Percentiles rank a stretch among this genome's conserved stretches.
Evolutionary conservation across 2,888 invertebrate species (phyloP).

Genomic region (Mechanitis messenoides): DNA sequence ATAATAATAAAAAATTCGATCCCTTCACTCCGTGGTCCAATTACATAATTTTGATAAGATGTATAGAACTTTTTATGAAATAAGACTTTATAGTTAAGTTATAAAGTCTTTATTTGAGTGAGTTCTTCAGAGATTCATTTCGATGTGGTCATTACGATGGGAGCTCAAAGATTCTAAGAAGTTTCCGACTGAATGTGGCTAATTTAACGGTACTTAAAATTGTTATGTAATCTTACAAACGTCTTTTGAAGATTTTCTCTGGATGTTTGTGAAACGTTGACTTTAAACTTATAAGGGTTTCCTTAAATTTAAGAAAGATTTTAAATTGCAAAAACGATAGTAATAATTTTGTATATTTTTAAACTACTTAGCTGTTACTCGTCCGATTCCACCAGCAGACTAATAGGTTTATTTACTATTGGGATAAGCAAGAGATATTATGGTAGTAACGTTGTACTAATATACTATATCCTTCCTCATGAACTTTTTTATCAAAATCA

Average conservation of each 20-base stretch:
- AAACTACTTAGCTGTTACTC: too few relatives aligned
- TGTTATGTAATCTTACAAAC: slow-evolving; percentile 50
- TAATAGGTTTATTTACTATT: too few relatives aligned
- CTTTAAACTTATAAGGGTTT: slow-evolving; percentile 8
- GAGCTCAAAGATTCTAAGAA: slow-evolving; percentile 55
- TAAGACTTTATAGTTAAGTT: not conserved
- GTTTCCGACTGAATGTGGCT: slow-evolving; percentile 60
- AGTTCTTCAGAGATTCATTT: slow-evolving; percentile 17
- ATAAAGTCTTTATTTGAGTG: slow-evolving; percentile 2
- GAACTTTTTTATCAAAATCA: too few relatives aligned
- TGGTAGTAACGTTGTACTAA: too few relatives aligned
- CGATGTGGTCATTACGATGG: slow-evolving; percentile 27
- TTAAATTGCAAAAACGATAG: not conserved
- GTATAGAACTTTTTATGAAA: not conserved
- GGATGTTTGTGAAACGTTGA: slow-evolving; percentile 12
- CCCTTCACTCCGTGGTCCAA: too few relatives aligned
- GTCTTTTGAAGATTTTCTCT: slow-evolving; percentile 37
- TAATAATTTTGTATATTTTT: too few relatives aligned
- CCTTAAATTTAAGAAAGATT: not conserved
- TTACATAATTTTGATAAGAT: too few relatives aligned
- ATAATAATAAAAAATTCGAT: too few relatives aligned
- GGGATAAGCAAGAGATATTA: too few relatives aligned
- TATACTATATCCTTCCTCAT: too few relatives aligned
- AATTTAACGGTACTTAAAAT: slow-evolving; percentile 55
- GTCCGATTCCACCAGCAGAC: too few relatives aligned